Evolutionary conservation across 2,888 invertebrate species (phyloP), one percentile per base, ranked within the genome.

Genomic region (Aethes cnicana): DNA sequence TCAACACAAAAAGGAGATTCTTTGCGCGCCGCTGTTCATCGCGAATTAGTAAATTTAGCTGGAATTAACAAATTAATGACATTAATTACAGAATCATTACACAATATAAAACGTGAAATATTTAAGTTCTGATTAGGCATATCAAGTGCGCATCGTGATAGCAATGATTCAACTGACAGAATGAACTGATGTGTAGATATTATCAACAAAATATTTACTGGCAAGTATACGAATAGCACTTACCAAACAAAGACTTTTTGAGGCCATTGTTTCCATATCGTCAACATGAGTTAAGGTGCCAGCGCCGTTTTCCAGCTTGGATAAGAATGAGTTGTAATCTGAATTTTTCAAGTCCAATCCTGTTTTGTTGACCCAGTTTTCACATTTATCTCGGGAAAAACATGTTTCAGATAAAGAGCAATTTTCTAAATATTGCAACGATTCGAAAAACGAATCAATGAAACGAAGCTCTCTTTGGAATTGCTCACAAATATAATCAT

Each of bases 161-260:
- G 49, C 52, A 57, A 56, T 41, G 28, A 47, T 18, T 39, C 28
- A 14, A 41, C 17, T 17, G 12, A 61, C 61, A 56, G 57, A 55
- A 49, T 56, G 57, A 62, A 59, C 60, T 49, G 61, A 63, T 56
- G 28, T 28, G 48, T 41, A 36, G 25, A 23, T 33, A 54, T 52
- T 43, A 47, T 37, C 41, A 43, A 54, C 66, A 63, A 66, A 72
- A 70, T 82, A 81, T 86, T 85, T 83, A 84, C 77, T 76, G 62
- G 67, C 64, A 57, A n/a, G n/a, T n/a, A 50, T 69, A 79, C 74
- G 71, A 76, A 77, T 69, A 81, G 78, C 79, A 86, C 84, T 84
- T 62, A 89, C 88, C 84, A 87, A 75, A 81, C 84, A 87, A 81
- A 89, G 85, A 78, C 84, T 87, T 77, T 86, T 84, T 55, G 89